These are phyloP conservation scores for Vidua chalybeata DNA, from an alignment of 2,113 vertebrate species.

Conservation along the genomic window DNA sequence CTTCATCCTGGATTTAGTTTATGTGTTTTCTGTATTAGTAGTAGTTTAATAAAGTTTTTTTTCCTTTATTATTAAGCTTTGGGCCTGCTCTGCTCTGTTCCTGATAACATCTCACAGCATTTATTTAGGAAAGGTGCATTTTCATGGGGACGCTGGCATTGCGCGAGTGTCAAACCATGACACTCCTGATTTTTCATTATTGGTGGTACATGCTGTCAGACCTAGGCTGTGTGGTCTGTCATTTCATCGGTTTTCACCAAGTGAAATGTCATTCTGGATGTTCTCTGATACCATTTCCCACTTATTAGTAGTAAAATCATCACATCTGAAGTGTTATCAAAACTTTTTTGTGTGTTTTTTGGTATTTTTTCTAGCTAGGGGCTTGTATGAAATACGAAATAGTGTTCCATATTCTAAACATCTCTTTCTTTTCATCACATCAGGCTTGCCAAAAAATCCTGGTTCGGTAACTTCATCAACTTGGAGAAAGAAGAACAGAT, in stretches of 20 bases:
- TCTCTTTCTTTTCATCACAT: background rate
- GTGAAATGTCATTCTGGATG: background rate
- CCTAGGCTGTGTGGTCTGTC: background rate
- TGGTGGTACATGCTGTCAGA: background rate
- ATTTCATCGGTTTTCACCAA: background rate
- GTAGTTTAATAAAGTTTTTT: too few relatives aligned
- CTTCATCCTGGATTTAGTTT: too few relatives aligned
- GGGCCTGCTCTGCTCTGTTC: too few relatives aligned
- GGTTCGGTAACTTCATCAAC: constrained; percentile 99
- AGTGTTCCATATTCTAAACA: background rate
- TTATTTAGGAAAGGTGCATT: too few relatives aligned
- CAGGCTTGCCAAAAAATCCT: constrained; percentile 99
- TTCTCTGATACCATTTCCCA: background rate
- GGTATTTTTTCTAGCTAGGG: background rate
- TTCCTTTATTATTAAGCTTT: too few relatives aligned
- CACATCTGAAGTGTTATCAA: background rate
- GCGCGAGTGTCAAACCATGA: too few relatives aligned
- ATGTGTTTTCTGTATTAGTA: too few relatives aligned
- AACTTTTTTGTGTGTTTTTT: background rate
- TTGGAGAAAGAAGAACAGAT: constrained; percentile 99
- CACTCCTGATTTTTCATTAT: background rate
- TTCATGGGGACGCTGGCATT: too few relatives aligned
- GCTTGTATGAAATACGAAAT: background rate
- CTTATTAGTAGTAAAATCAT: background rate
- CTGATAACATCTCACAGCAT: too few relatives aligned